Base-by-base conservation (phyloP, 2,888 invertebrate species). In the Noctuana brunneofusca region DNA sequence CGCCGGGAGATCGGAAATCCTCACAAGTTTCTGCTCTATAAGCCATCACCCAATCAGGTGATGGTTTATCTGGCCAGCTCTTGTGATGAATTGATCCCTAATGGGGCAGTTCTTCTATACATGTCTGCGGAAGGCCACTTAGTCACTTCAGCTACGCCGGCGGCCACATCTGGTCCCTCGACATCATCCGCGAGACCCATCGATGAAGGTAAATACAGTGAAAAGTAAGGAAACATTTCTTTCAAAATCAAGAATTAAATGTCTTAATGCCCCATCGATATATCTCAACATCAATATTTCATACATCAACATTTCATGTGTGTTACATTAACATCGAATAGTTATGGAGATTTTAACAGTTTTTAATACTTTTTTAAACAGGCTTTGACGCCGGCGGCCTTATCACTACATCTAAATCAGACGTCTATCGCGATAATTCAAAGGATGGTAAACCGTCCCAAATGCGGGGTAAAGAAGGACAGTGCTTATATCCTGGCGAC, bases 11-110 rank as follows among this genome's bases (percentile, higher is more conserved):
- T 41, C 4, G 59, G 59, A 0, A 99, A 98, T 92, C 98, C 98
- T 46, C 98, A 98, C 92, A 99, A 99, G 90, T 98, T 98, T 92
- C 93, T 99, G 73, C 93, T 99, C 73, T 99, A 97, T 92, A 98
- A 97, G 86, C 99, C 99, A 63, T 97, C 97, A 56, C 95, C 98
- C 75, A 96, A 96, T 83, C 98, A 98, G 91, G 95, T 98, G 64
- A 94, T 98, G 83, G 97, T 98, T 67, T 98, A 98, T 89, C 93
- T 99, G 74, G 96, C 97, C 64, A 97, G 95, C 78, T 97, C 97
- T 66, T 97, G 97, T 89, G 97, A 97, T 83, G 98, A 99, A 87
- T 93, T 99, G 71, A 97, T 98, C 9, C 94, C 96, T 3, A 97
- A 97, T 81, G 98, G 98, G 52, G 98, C 96, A 55, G 92, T 99